Conservation (phyloP, 2,113 vertebrate species). For the Gambusia holbrooki region DNA sequence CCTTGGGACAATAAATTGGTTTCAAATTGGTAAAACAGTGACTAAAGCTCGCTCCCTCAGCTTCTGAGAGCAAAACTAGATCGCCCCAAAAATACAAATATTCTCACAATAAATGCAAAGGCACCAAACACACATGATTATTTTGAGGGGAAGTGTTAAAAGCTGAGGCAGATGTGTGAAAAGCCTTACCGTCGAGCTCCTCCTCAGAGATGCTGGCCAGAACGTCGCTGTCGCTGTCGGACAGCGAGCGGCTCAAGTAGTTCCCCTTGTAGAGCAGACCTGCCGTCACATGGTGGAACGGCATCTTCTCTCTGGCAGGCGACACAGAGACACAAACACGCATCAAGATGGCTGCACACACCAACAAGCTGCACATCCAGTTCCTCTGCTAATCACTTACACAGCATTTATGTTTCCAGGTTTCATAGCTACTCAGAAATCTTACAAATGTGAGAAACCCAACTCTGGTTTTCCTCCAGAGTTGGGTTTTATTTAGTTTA, state of each 20-base stretch:
- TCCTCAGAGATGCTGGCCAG: slow-evolving; percentile 95
- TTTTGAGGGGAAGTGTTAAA: background rate
- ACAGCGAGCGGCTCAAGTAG: slow-evolving; percentile 94
- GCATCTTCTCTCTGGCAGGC: slow-evolving; percentile 94
- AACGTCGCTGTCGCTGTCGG: slow-evolving; percentile 93
- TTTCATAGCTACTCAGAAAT: too few relatives aligned
- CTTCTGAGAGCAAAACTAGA: background rate
- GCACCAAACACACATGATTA: background rate
- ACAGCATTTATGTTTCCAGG: too few relatives aligned
- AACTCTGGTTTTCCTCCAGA: background rate
- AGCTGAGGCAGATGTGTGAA: background rate
- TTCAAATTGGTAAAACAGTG: background rate
- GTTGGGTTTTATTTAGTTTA: too few relatives aligned
- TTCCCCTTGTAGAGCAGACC: slow-evolving; percentile 98
- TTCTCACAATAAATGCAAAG: background rate
- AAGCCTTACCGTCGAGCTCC: slow-evolving; percentile 91
- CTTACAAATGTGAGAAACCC: too few relatives aligned
- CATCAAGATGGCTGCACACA: background rate
- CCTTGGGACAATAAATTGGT: slow-evolving; percentile 6
- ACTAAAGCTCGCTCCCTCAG: background rate
- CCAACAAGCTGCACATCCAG: too few relatives aligned
- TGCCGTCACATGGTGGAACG: slow-evolving; percentile 98
- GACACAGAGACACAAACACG: slow-evolving; percentile 8
- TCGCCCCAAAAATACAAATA: background rate
- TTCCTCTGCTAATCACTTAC: too few relatives aligned